These are phyloP conservation scores for Toxotes jaculatrix DNA, from an alignment of 2,113 vertebrate species.

Conservation along the genomic window DNA sequence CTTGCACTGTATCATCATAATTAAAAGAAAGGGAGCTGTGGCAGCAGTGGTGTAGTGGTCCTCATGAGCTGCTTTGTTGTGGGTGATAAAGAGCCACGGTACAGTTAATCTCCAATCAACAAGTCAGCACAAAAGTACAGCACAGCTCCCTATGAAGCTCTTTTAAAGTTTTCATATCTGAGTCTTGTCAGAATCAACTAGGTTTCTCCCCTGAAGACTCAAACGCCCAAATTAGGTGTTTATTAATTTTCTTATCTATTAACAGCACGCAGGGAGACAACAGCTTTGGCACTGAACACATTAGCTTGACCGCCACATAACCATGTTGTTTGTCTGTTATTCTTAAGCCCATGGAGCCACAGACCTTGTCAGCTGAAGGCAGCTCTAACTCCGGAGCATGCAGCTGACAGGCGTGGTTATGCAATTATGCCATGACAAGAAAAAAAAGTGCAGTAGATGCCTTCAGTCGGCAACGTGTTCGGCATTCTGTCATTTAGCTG, in stretches of 20 bases:
- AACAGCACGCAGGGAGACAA: neutral
- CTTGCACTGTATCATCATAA: slow-evolving; percentile 40
- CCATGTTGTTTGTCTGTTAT: slow-evolving; percentile 29
- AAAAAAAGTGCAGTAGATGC: neutral
- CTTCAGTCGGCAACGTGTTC: neutral
- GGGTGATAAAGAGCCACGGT: slow-evolving; percentile 29
- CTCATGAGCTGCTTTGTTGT: slow-evolving; percentile 46
- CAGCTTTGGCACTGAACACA: neutral
- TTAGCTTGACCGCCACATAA: neutral
- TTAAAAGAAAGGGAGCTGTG: slow-evolving; percentile 45
- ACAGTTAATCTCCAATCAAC: slow-evolving; percentile 58
- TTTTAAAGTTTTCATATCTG: slow-evolving; percentile 8
- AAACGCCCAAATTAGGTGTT: neutral
- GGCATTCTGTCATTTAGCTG: neutral
- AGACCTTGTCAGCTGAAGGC: slow-evolving; percentile 31
- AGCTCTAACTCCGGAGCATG: slow-evolving; percentile 16
- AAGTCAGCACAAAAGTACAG: slow-evolving; percentile 32
- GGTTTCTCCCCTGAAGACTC: neutral
- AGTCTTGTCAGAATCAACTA: slow-evolving; percentile 22
- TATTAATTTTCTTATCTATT: neutral
- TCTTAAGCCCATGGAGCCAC: slow-evolving; percentile 20
- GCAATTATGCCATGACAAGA: slow-evolving; percentile 39
- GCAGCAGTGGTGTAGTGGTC: slow-evolving; percentile 18
- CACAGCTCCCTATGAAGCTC: slow-evolving; percentile 2
- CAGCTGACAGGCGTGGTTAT: slow-evolving; percentile 35